These are phyloP conservation scores for Neodiprion fabricii DNA, from an alignment of 1,140 invertebrate species.

Conservation along the genomic window DNA sequence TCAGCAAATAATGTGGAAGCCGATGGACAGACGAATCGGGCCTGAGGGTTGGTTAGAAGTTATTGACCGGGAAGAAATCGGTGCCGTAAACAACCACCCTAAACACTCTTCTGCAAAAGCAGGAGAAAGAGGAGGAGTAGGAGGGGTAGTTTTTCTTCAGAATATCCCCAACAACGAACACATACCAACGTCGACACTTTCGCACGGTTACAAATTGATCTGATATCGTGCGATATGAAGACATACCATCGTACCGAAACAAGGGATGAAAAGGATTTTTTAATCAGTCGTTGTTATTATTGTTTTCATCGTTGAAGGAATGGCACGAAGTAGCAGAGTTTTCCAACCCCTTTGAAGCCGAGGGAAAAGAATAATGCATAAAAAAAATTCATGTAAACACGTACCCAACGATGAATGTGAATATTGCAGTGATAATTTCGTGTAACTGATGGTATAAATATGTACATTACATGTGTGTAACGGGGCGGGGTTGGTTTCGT, in stretches of 20 bases:
- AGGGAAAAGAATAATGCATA: background rate
- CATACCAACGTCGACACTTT: background rate
- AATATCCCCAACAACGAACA: background rate
- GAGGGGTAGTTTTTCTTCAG: background rate
- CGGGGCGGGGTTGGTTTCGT: no score
- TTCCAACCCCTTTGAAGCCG: no score
- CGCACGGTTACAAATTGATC: background rate
- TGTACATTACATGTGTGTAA: no score
- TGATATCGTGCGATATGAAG: no score
- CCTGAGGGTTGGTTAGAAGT: slow-evolving; percentile 35
- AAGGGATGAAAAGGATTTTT: no score
- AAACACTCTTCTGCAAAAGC: slow-evolving; percentile 41
- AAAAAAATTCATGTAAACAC: background rate
- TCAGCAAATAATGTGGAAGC: slow-evolving; percentile 50
- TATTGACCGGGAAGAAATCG: slow-evolving; percentile 50
- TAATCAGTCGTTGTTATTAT: no score
- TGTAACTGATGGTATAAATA: no score
- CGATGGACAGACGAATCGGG: slow-evolving; percentile 38
- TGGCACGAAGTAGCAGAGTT: no score
- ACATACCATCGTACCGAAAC: no score
- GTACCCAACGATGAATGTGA: background rate
- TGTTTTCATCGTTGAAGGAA: no score
- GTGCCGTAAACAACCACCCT: slow-evolving; percentile 55
- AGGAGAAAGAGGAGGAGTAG: no score
- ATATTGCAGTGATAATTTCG: background rate